phyloP scores from a whole-genome alignment of 1,140 invertebrate species.

The Drosophila triauraria region DNA sequence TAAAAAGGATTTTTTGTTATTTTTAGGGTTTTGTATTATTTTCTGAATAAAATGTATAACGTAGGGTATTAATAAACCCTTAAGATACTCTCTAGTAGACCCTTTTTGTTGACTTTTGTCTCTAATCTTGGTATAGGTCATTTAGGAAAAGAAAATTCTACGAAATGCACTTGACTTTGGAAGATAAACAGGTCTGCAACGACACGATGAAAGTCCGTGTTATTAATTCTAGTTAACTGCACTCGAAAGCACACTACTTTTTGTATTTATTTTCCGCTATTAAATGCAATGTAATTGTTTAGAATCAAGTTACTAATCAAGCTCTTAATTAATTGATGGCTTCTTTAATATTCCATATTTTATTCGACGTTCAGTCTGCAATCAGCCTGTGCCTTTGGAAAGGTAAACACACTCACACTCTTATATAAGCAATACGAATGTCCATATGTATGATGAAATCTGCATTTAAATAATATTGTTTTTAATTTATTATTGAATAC shows the following conservation, averaged over 20 bases:
- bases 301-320: background rate
- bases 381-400: background rate
- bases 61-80: background rate
- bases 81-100: background rate
- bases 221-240: constrained; percentile 2
- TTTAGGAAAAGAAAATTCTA: constrained; percentile 27
- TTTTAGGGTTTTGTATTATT: no score
- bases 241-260: background rate
- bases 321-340: background rate
- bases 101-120: background rate
- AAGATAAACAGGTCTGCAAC: constrained; percentile 6
- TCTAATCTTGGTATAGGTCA: constrained; percentile 40
- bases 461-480: constrained; percentile 33
- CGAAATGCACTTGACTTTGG: constrained; percentile 20
- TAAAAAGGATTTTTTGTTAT: no score
- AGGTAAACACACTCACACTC: background rate
- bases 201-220: constrained; percentile 29
- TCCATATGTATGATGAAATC: constrained; percentile 38
- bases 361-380: background rate
- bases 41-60: background rate
- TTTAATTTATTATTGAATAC: constrained; percentile 45
- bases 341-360: background rate
- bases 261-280: background rate
- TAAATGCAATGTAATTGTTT: constrained; percentile 9
- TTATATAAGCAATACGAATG: constrained; percentile 19